A percentile compares a stretch with the other conserved stretches of the same genome.
These are phyloP conservation scores for Formica exsecta DNA, from an alignment of 1,140 invertebrate species.

Conservation along the genomic window DNA sequence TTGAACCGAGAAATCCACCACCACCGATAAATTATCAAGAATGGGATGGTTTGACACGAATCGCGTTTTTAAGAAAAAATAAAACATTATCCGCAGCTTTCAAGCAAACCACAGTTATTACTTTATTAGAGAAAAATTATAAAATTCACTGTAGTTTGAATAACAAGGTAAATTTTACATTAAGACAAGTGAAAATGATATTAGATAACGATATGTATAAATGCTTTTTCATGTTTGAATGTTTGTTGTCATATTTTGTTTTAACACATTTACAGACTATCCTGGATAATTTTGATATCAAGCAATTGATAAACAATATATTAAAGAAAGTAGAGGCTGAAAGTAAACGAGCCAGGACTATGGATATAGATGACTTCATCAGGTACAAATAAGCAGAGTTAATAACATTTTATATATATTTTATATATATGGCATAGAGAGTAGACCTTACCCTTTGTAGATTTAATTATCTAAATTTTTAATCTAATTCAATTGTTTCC, in stretches of 20 bases:
- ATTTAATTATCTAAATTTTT: neutral
- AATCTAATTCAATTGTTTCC: conserved; percentile 17
- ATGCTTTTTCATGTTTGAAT: conserved; percentile 49
- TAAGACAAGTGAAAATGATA: neutral
- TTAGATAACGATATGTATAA: neutral
- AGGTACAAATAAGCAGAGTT: conserved; percentile 78
- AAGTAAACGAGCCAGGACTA: conserved; percentile 94
- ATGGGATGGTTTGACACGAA: conserved; percentile 98
- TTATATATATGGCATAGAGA: neutral
- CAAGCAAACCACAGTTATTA: conserved; percentile 93
- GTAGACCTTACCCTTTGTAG: neutral
- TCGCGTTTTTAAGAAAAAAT: conserved; percentile 98
- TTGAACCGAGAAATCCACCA: conserved; percentile 98
- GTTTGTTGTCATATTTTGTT: conserved; percentile 32
- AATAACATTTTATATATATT: neutral
- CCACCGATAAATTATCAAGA: conserved; percentile 98
- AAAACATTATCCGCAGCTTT: conserved; percentile 96
- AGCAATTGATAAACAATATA: conserved; percentile 93
- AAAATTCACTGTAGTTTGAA: conserved; percentile 94
- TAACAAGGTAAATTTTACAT: conserved; percentile 90
- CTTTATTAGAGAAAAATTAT: conserved; percentile 97
- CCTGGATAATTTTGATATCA: conserved; percentile 94
- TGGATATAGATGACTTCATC: conserved; percentile 99
- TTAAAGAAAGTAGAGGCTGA: conserved; percentile 90
- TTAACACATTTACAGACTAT: conserved; percentile 88